These are phyloP conservation scores for Parazoanthus atlanticus DNA, from an alignment of 92 coral and sea anemone genomes.

Conservation along the genomic window DNA sequence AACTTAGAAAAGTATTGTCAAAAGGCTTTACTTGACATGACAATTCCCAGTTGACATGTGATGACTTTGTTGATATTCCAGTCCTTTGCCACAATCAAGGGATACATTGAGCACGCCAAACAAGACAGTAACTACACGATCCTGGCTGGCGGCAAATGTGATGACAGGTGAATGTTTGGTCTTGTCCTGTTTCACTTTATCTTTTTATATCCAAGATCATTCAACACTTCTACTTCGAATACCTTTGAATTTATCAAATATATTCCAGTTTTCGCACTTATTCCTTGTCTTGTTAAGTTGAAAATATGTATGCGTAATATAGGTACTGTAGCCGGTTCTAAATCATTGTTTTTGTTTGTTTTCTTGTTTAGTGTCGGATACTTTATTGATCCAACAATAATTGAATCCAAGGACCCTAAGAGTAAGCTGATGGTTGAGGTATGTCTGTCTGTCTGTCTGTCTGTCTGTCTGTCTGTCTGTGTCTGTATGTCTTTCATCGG, in stretches of 20 bases:
- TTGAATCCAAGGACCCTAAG: conserved; percentile 78
- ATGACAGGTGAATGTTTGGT: conserved; percentile 66
- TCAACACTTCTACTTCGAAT: background rate
- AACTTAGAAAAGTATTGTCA: no score
- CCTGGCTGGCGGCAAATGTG: conserved; percentile 92
- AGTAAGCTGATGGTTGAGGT: conserved; percentile 94
- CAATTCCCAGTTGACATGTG: no score
- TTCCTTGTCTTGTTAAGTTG: no score
- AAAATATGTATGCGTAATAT: background rate
- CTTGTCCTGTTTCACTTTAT: background rate
- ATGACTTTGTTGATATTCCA: background rate
- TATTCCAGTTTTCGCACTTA: background rate
- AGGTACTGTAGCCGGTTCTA: background rate
- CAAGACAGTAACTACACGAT: conserved; percentile 70
- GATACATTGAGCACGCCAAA: conserved; percentile 83
- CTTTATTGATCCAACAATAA: conserved; percentile 92
- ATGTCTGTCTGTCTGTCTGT: conserved; percentile 6
- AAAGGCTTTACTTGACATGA: no score
- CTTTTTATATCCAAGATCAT: background rate
- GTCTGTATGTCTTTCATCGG: background rate
- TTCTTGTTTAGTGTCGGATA: conserved; percentile 78
- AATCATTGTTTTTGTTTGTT: background rate
- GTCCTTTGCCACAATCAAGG: conserved; percentile 70
- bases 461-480: background rate
- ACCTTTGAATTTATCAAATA: background rate